These are phyloP conservation scores for Zoanthus solanderi DNA, from an alignment of 92 coral and sea anemone species.

Conservation along the genomic window DNA sequence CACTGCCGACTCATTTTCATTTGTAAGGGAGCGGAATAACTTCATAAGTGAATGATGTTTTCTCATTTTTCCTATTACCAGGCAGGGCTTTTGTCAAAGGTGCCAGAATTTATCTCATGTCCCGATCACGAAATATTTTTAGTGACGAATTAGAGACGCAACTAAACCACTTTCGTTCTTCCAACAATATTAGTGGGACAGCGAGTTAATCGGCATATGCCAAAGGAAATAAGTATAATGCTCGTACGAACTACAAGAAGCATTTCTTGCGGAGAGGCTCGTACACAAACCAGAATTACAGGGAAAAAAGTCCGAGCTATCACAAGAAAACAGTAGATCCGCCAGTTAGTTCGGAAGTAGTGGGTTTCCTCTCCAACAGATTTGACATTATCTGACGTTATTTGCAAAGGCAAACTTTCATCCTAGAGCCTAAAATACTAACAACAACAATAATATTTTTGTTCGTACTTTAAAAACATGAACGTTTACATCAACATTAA, in stretches of 20 bases:
- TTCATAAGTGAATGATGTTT: too few species aligned
- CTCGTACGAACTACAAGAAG: slow-evolving; percentile 1
- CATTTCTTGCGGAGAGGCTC: not conserved
- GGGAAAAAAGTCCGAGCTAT: not conserved
- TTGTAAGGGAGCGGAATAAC: too few species aligned
- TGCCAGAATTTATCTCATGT: slow-evolving; percentile 31
- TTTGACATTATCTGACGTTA: not conserved
- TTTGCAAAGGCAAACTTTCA: too few species aligned
- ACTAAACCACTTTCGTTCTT: slow-evolving; percentile 50
- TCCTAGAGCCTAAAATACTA: not conserved
- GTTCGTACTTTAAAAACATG: not conserved
- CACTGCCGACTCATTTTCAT: too few species aligned
- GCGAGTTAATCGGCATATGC: not conserved
- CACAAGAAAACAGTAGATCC: not conserved
- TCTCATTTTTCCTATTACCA: too few species aligned
- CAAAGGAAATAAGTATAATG: not conserved
- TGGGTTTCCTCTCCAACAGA: not conserved
- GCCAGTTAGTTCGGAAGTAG: not conserved
- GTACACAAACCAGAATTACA: not conserved
- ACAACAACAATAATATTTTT: not conserved
- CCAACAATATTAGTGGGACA: not conserved
- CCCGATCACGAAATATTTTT: slow-evolving; percentile 57
- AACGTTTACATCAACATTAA: not conserved
- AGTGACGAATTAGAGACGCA: slow-evolving; percentile 64
- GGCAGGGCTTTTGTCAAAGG: too few species aligned